A percentile compares a stretch with the other conserved stretches of the same genome.
phyloP scores from a whole-genome alignment of 1,140 invertebrate species.

The Cyclargus thomasi region DNA sequence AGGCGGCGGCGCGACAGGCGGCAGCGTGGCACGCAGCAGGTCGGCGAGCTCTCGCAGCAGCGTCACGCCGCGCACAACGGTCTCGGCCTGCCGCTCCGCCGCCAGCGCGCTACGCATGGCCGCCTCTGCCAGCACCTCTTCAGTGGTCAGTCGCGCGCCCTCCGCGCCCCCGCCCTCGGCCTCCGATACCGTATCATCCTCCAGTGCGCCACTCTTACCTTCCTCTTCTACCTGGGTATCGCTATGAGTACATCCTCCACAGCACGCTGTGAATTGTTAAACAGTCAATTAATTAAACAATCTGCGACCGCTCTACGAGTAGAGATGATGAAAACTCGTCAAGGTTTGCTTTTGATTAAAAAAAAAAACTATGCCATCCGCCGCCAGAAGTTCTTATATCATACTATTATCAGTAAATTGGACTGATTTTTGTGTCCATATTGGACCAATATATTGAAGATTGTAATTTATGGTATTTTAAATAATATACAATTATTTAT shows the following conservation, averaged over 20 bases:
- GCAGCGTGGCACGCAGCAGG: not conserved
- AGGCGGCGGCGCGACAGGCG: not conserved
- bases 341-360: no score
- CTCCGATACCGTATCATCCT: not conserved
- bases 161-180: not conserved
- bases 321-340: no score
- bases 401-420: no score
- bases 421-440: no score
- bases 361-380: no score
- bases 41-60: not conserved
- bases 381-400: no score
- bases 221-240: not conserved
- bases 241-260: not conserved
- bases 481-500: no score
- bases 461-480: no score
- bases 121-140: not conserved
- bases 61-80: not conserved
- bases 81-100: conserved; percentile 1
- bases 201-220: not conserved
- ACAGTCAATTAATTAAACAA: no score
- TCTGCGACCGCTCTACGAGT: no score
- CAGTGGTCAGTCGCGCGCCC: not conserved
- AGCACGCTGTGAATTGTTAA: conserved; percentile 7
- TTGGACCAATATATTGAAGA: no score
- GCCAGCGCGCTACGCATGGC: not conserved